phyloP scores from a whole-genome alignment of 2,888 invertebrate genomes.

The Timema cristinae region DNA sequence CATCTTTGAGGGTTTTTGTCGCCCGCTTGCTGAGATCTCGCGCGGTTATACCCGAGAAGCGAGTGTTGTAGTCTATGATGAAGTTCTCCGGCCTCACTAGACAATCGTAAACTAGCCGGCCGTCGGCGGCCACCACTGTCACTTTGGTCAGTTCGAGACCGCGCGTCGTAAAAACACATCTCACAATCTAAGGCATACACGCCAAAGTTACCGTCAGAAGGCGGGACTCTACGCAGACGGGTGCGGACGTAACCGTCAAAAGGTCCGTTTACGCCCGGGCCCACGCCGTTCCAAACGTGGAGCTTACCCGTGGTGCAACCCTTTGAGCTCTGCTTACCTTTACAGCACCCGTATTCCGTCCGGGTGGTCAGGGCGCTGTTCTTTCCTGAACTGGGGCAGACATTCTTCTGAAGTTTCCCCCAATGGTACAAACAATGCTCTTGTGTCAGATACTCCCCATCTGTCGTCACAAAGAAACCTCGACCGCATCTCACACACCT shows the following conservation, averaged over 20 bases:
- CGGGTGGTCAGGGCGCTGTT: conserved; percentile 15
- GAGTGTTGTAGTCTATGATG: conserved; percentile 91
- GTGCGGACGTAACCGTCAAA: conserved; percentile 64
- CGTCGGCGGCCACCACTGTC: conserved; percentile 73
- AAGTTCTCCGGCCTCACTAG: conserved; percentile 76
- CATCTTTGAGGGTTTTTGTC: conserved; percentile 66
- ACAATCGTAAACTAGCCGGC: conserved; percentile 74
- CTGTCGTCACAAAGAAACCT: conserved; percentile 64
- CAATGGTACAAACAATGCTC: conserved; percentile 85
- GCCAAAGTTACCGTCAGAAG: conserved; percentile 49
- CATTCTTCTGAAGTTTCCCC: conserved; percentile 63
- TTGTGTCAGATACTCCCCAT: conserved; percentile 65
- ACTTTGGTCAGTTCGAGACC: conserved; percentile 87
- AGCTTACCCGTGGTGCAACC: conserved; percentile 63
- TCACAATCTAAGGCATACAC: conserved; percentile 92
- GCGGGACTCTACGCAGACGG: conserved; percentile 44
- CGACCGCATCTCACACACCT: conserved; percentile 70
- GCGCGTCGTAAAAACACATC: conserved; percentile 87
- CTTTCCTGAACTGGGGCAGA: conserved; percentile 32
- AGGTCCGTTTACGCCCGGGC: conserved; percentile 69
- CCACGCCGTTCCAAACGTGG: conserved; percentile 76
- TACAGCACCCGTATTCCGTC: conserved; percentile 61
- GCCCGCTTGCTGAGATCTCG: conserved; percentile 55
- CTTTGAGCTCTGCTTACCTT: conserved; percentile 46
- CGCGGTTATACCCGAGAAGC: conserved; percentile 87